Evolutionary conservation across 1,140 invertebrate species (phyloP).

Genomic region (Matsumurasca onukii): DNA sequence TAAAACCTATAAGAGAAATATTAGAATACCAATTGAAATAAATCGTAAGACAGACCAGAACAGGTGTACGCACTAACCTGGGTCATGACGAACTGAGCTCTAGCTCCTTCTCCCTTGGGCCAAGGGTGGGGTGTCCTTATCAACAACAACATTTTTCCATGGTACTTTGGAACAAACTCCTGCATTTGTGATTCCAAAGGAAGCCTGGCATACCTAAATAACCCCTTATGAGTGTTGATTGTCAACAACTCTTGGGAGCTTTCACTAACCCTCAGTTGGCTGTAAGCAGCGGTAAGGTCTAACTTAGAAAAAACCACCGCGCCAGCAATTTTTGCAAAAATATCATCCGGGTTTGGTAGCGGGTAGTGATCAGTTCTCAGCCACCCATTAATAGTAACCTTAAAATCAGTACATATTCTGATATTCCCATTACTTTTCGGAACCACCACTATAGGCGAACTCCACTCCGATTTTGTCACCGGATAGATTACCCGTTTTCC

Average conservation of each 20-base stretch:
- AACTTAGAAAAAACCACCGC: not conserved
- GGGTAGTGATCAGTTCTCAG: not conserved
- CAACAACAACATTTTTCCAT: no score
- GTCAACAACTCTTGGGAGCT: not conserved
- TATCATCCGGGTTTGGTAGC: not conserved
- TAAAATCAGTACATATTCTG: conserved; percentile 46
- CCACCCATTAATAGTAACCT: conserved; percentile 38
- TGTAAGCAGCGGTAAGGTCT: not conserved
- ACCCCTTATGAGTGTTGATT: not conserved
- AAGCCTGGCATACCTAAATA: conserved; percentile 5
- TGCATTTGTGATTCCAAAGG: no score
- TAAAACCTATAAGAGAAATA: no score
- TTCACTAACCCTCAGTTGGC: not conserved
- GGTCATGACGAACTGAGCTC: no score
- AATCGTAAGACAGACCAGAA: no score
- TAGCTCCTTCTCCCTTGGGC: no score
- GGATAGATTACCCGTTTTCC: not conserved
- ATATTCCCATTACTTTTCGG: not conserved
- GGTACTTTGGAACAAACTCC: no score
- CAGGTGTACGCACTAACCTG: no score
- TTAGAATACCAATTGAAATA: no score
- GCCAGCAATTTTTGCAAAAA: not conserved
- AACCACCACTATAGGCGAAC: not conserved
- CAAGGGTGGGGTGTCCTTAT: no score
- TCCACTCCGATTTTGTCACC: not conserved